A percentile compares a stretch with the other conserved stretches of the same genome.
Evolutionary conservation across 2,797 vertebrate species (phyloP).

Genomic region (Acanthis flammea): DNA sequence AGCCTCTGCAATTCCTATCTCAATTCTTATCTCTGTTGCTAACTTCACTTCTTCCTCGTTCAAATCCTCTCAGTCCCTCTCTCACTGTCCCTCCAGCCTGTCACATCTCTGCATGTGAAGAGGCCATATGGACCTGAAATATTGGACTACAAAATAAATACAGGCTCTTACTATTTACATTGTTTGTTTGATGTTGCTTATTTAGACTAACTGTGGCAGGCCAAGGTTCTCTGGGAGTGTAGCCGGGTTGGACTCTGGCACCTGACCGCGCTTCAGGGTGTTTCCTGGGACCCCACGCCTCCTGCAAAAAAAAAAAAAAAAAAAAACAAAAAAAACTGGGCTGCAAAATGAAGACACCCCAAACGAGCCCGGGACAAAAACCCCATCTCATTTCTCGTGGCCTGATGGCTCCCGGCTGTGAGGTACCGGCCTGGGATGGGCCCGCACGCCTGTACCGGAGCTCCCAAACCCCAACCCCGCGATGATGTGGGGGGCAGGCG

Average conservation of each 20-base stretch:
- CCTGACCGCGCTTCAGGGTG: rapidly evolving
- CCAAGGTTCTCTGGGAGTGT: neutral
- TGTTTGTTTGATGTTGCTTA: neutral
- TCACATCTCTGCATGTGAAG: neutral
- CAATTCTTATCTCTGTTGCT: neutral
- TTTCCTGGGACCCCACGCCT: neutral
- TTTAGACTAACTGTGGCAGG: neutral
- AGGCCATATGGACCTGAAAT: neutral
- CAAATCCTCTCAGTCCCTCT: neutral
- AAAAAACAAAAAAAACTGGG: neutral
- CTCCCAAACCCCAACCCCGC: too few species aligned
- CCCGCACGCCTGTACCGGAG: too few species aligned
- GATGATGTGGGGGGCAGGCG: neutral
- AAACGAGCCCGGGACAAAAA: neutral
- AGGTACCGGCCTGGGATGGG: neutral
- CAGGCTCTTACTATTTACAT: neutral
- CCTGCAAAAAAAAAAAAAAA: neutral
- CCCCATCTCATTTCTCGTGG: rapidly evolving
- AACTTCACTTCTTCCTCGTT: neutral
- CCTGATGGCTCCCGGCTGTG: too few species aligned
- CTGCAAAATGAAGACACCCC: neutral
- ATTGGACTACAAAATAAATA: neutral
- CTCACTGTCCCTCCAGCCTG: neutral
- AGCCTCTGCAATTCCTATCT: neutral
- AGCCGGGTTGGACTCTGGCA: neutral